These are phyloP conservation scores for Meiosimyza decipiens DNA, from an alignment of 2,888 invertebrate genomes.

Conservation along the genomic window DNA sequence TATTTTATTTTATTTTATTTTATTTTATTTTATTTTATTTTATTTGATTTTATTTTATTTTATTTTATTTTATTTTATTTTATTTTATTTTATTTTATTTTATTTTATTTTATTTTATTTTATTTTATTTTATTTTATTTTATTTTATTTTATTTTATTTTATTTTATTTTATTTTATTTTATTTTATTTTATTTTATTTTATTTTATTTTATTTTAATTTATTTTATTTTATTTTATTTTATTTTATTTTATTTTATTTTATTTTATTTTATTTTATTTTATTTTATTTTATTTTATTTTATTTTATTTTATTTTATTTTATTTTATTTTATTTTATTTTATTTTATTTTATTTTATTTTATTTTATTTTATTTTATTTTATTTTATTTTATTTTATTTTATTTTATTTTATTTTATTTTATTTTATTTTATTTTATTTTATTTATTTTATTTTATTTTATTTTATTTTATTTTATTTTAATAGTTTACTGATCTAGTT, in stretches of 20 bases:
- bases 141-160: constrained; percentile 23
- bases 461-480: constrained; percentile 21
- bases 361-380: constrained; percentile 34
- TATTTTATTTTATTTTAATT: too few relatives aligned
- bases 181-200: constrained; percentile 21
- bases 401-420: constrained; percentile 34
- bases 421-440: constrained; percentile 34
- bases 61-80: constrained; percentile 40
- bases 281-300: constrained; percentile 32
- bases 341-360: constrained; percentile 32
- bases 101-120: constrained; percentile 20
- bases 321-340: constrained; percentile 23
- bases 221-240: constrained; percentile 22
- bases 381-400: constrained; percentile 23
- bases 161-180: constrained; percentile 15
- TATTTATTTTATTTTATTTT: constrained; percentile 13
- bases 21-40: constrained; percentile 34
- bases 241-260: constrained; percentile 35
- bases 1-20: constrained; percentile 32
- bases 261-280: constrained; percentile 21
- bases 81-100: constrained; percentile 31
- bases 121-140: constrained; percentile 41
- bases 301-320: constrained; percentile 34
- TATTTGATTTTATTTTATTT: constrained; percentile 35
- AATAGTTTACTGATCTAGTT: constrained; percentile 16